phyloP scores from a whole-genome alignment of 2,888 invertebrate species.

The Masnerella sp. region DNA sequence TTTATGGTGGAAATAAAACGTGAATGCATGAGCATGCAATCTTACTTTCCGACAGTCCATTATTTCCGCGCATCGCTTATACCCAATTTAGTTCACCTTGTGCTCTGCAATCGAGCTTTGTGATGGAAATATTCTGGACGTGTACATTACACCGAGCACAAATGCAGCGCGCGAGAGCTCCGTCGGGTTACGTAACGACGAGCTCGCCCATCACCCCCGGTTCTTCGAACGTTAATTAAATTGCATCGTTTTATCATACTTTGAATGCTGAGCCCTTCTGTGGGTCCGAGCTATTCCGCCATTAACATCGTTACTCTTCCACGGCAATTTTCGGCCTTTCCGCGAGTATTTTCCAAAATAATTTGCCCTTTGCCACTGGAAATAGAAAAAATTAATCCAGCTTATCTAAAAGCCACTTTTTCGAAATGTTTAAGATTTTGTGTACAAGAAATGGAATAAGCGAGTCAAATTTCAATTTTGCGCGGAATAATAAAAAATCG shows the following conservation, averaged over 20 bases:
- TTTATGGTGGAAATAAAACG: no score
- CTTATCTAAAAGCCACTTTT: no score
- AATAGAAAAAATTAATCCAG: no score
- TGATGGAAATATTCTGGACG: constrained; percentile 50
- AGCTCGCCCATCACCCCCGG: constrained; percentile 31
- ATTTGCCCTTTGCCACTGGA: no score
- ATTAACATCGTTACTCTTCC: neutral
- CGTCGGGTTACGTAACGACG: constrained; percentile 35
- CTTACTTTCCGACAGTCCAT: constrained; percentile 1
- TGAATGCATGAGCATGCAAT: no score
- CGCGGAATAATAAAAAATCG: no score
- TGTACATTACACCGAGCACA: constrained; percentile 33
- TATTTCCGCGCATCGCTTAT: constrained; percentile 25
- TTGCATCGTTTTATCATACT: constrained; percentile 24
- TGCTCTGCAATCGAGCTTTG: constrained; percentile 37
- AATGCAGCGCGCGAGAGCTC: constrained; percentile 27
- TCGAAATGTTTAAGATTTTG: no score
- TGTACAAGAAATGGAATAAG: no score
- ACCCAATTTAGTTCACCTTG: constrained; percentile 41
- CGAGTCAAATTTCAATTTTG: no score
- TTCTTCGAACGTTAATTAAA: constrained; percentile 45
- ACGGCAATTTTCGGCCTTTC: no score
- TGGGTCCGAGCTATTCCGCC: neutral
- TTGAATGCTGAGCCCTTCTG: neutral
- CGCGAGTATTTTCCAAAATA: no score